phyloP scores from a whole-genome alignment of 2,797 vertebrate species.

The Coreius guichenoti region DNA sequence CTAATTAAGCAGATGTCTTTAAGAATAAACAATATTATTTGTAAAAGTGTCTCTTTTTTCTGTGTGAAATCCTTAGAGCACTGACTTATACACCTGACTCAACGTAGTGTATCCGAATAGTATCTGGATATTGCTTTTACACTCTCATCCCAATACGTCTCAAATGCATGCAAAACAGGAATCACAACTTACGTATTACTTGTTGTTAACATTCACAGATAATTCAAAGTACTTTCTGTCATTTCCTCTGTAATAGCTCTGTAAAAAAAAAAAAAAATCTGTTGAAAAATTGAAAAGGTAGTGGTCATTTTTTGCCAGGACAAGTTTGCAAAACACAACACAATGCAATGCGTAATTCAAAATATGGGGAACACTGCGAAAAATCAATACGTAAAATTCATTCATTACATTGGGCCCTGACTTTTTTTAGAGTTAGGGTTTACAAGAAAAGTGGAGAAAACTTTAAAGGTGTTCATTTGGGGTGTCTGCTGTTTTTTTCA shows the following conservation, averaged over 20 bases:
- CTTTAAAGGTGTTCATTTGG: not conserved
- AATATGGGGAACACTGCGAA: not conserved
- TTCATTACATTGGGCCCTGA: not conserved
- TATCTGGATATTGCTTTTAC: not conserved
- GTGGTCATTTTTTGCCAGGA: not conserved
- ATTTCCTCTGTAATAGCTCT: not conserved
- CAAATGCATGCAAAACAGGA: not conserved
- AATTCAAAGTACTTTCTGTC: not conserved
- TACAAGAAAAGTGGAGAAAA: not conserved
- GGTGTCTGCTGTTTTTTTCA: not conserved
- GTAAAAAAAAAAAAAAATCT: not conserved
- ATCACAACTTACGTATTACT: not conserved
- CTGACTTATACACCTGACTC: not conserved
- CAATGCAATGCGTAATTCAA: not conserved
- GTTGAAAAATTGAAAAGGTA: not conserved
- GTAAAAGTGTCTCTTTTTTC: not conserved
- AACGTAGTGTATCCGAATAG: not conserved
- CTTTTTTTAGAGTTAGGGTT: not conserved
- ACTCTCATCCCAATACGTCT: not conserved
- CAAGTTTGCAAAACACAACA: not conserved
- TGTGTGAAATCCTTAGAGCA: not conserved
- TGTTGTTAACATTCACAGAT: not conserved
- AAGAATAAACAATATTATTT: constrained; percentile 7
- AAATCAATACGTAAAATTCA: not conserved
- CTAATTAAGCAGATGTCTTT: not conserved